A percentile compares a stretch with the other conserved stretches of the same genome.
Evolutionary conservation across 2,888 invertebrate genomes (phyloP).

Genomic region (Nezara viridula): DNA sequence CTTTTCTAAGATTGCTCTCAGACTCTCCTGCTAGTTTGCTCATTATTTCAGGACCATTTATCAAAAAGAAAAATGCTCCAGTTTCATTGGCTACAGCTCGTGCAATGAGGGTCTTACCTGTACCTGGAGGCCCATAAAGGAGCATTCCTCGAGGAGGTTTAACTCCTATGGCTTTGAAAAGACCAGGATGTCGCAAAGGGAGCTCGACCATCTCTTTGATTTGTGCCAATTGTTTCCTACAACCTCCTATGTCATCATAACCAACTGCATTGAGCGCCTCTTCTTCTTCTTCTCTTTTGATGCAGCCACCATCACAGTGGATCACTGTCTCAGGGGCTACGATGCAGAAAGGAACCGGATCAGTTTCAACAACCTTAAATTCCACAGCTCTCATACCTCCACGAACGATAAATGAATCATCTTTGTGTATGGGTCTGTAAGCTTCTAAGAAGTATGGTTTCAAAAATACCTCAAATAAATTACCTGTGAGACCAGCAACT

Average conservation of each 20-base stretch:
- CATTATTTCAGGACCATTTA: constrained; percentile 99
- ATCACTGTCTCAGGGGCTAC: constrained; percentile 99
- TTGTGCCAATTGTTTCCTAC: constrained; percentile 97
- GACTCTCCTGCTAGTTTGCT: constrained; percentile 99
- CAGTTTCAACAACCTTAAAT: constrained; percentile 99
- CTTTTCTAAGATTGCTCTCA: constrained; percentile 97
- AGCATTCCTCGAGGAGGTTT: constrained; percentile 98
- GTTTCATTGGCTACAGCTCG: constrained; percentile 99
- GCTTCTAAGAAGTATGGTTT: constrained; percentile 99
- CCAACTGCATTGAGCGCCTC: constrained; percentile 98
- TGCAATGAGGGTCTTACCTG: constrained; percentile 97
- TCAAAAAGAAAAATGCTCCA: constrained; percentile 98
- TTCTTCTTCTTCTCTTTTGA: constrained; percentile 98
- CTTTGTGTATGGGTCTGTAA: constrained; percentile 97
- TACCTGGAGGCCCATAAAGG: constrained; percentile 95
- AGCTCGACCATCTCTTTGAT: constrained; percentile 99
- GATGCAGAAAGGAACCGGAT: constrained; percentile 97
- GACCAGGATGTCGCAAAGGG: constrained; percentile 95
- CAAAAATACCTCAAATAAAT: constrained; percentile 95
- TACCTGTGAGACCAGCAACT: constrained; percentile 96
- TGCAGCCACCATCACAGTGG: constrained; percentile 98
- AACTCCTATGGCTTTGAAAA: constrained; percentile 99
- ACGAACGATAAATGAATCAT: constrained; percentile 96
- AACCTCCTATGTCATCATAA: constrained; percentile 99
- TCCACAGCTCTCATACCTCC: constrained; percentile 99